phyloP scores from a whole-genome alignment of 2,888 invertebrate species.

The Herminia tarsipennalis region DNA sequence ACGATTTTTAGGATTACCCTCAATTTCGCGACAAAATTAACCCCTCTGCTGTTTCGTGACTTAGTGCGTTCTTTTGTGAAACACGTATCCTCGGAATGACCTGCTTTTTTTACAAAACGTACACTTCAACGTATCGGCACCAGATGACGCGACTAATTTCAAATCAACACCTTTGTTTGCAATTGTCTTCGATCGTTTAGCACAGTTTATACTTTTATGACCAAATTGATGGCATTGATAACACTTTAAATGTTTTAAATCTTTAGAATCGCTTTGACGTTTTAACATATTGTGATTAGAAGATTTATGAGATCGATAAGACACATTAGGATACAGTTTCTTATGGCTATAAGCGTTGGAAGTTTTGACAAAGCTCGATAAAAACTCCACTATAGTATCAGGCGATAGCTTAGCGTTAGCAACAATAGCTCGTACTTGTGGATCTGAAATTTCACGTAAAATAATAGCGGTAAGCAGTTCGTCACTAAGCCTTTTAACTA shows the following conservation, averaged over 20 bases:
- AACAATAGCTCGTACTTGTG: constrained; percentile 22
- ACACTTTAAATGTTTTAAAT: too few relatives aligned
- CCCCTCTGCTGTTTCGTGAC: too few relatives aligned
- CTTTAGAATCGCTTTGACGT: too few relatives aligned
- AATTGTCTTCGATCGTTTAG: too few relatives aligned
- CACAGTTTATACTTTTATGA: too few relatives aligned
- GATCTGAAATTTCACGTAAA: constrained; percentile 18
- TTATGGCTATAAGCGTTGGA: neutral
- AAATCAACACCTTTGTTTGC: too few relatives aligned
- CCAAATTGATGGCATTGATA: too few relatives aligned
- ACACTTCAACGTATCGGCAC: neutral
- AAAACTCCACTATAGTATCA: constrained; percentile 13
- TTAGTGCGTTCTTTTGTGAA: too few relatives aligned
- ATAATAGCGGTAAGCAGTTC: constrained; percentile 18
- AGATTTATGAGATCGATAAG: neutral
- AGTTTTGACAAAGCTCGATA: constrained; percentile 17
- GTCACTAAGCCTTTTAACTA: constrained; percentile 20
- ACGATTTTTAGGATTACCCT: too few relatives aligned
- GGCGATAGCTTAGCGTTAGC: too few relatives aligned
- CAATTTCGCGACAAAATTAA: too few relatives aligned
- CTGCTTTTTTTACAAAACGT: neutral
- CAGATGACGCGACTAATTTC: neutral
- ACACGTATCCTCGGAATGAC: too few relatives aligned
- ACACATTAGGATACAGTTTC: neutral
- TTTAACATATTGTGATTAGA: neutral